A percentile compares a stretch with the other conserved stretches of the same genome.
phyloP scores from a whole-genome alignment of 1,140 invertebrate genomes.

The Drosophila sulfurigaster region DNA sequence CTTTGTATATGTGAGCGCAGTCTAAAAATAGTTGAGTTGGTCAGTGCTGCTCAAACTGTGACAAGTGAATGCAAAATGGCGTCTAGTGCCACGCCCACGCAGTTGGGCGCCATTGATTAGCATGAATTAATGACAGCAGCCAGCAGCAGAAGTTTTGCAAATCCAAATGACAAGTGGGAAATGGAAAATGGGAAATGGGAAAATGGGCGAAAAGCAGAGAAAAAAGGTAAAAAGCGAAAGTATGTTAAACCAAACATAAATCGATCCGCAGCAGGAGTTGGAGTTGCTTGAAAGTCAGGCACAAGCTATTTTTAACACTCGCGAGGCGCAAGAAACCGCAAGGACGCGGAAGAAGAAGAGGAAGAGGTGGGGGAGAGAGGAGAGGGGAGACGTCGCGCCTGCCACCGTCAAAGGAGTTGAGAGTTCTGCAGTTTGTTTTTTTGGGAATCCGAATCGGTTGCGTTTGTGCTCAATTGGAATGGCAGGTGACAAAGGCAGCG shows the following conservation, averaged over 20 bases:
- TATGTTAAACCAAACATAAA: constrained; percentile 74
- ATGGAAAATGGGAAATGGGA: not conserved
- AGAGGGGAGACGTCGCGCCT: constrained; percentile 24
- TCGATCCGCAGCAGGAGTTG: constrained; percentile 51
- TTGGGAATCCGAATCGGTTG: constrained; percentile 14
- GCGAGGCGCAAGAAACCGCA: constrained; percentile 51
- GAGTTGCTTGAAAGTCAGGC: constrained; percentile 48
- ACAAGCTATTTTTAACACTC: constrained; percentile 71
- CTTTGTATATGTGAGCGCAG: constrained; percentile 12
- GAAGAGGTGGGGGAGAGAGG: not conserved
- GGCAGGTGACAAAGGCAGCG: constrained; percentile 53
- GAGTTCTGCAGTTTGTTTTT: not conserved
- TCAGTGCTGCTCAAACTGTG: constrained; percentile 49
- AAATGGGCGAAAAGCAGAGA: constrained; percentile 21
- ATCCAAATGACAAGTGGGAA: constrained; percentile 1
- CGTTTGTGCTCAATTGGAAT: constrained; percentile 72
- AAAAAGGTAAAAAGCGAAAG: constrained; percentile 71
- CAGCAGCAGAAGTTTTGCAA: constrained; percentile 39
- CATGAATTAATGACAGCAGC: constrained; percentile 67
- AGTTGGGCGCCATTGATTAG: constrained; percentile 57
- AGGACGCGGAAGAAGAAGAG: constrained; percentile 21
- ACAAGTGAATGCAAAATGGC: constrained; percentile 42
- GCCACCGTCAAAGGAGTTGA: constrained; percentile 28
- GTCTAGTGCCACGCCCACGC: constrained; percentile 23
- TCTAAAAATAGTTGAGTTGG: constrained; percentile 16